Conservation (phyloP, 2,888 invertebrate genomes). For the Micropterix aruncella region DNA sequence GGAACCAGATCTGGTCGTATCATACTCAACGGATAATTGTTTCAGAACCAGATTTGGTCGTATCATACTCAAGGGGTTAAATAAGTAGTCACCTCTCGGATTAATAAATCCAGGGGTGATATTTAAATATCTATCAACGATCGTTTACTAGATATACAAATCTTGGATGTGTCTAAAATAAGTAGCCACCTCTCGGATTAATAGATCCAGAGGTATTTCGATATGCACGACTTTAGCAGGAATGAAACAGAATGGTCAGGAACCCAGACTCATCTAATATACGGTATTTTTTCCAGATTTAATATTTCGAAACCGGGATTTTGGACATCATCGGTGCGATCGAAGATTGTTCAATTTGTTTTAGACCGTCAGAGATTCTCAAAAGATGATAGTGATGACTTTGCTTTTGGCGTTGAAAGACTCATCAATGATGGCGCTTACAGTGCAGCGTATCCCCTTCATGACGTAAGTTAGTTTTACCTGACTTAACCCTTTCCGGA, state of each 20-base stretch:
- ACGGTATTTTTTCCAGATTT: conserved; percentile 43
- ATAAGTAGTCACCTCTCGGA: too few species aligned
- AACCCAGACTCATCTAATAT: neutral
- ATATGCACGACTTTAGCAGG: too few species aligned
- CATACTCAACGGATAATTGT: too few species aligned
- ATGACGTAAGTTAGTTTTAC: conserved; percentile 82
- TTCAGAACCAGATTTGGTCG: too few species aligned
- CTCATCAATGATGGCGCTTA: conserved; percentile 61
- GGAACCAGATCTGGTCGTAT: too few species aligned
- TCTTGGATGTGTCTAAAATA: conserved; percentile 2
- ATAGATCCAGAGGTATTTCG: too few species aligned
- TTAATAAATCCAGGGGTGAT: too few species aligned
- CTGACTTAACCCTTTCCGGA: too few species aligned
- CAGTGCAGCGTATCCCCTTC: conserved; percentile 73
- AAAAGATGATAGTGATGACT: conserved; percentile 46
- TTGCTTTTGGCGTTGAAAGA: conserved; percentile 69
- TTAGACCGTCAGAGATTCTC: conserved; percentile 77
- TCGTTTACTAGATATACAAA: too few species aligned
- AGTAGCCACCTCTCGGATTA: conserved; percentile 2
- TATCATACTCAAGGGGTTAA: too few species aligned
- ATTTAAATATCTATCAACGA: too few species aligned
- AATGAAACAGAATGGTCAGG: neutral
- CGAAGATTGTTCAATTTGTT: conserved; percentile 85
- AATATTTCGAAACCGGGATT: conserved; percentile 69
- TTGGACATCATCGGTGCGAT: conserved; percentile 74